Evolutionary conservation across 2,888 invertebrate species (phyloP), one percentile per base, ranked within the genome.

Genomic region (Dynastes tityus): DNA sequence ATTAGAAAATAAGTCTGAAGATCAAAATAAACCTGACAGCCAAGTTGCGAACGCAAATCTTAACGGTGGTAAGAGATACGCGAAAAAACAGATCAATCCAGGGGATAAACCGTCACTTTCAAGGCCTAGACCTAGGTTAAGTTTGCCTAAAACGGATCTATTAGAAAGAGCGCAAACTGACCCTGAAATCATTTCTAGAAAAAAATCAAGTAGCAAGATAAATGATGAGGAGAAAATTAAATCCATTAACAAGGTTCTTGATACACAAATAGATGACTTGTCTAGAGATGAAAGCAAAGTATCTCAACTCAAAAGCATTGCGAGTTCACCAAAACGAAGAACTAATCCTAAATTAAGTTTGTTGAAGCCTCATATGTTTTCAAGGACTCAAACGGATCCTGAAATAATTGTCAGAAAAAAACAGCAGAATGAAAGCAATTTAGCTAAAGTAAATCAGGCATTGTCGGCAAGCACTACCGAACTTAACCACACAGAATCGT

Each of bases 381-480:
- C 51, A 4, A 58, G 73, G 32, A 73, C 73, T 1, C 58, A 58
- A 58, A 73, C 73, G 8, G 73, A 73, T 13, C 58, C 73, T 2
- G 58, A 73, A 40, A 73, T 61, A 55, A 45, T 58, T 45, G 32
- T 73, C 1, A 37, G 73, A 11, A 73, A 29, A 55, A 73, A 73
- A 29, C 2, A n/a, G 11, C 27, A 73, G 9, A 45, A 37, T 9
- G 9, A 73, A 11, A 40, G 9, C 37, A 73, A 58, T 40, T 22
- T 58, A 29, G 16, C 22, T 8, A 58, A 29, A 6, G 22, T 40
- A 58, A 29, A 71, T 55, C 29, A 71, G 37, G 22, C 32, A 3
- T 22, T 73, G 22, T 73, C 73, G 2, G 58, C 40, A 13, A 58
- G 40, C 16, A 73, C 11, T 13, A 73, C 6, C 5, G 58, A 37